phyloP scores from a whole-genome alignment of 2,888 invertebrate species.

The Rhagonycha fulva region DNA sequence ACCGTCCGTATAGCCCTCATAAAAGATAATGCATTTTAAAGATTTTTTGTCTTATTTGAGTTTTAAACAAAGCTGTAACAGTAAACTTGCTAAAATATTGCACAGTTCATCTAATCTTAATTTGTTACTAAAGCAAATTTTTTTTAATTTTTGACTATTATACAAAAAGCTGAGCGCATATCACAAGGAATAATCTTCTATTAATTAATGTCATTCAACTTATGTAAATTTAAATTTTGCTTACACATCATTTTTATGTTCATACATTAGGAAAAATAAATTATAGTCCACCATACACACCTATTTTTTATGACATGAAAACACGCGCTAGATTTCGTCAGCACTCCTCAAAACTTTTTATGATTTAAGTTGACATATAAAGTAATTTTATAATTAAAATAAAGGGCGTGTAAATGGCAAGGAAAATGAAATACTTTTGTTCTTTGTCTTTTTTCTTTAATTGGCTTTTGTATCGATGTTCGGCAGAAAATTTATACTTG shows the following conservation, averaged over 20 bases:
- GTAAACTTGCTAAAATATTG: background rate
- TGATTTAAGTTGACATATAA: background rate
- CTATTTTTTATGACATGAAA: conserved; percentile 1
- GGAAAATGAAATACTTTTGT: background rate
- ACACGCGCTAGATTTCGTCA: background rate
- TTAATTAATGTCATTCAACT: background rate
- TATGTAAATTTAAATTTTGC: background rate
- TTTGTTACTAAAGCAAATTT: background rate
- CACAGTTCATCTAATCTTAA: background rate
- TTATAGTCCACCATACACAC: background rate
- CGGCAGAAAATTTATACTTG: background rate
- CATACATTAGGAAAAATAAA: background rate
- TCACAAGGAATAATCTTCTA: background rate
- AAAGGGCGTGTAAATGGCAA: background rate
- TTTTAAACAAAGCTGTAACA: conserved; percentile 12
- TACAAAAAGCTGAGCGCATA: background rate
- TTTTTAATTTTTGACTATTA: background rate
- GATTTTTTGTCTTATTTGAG: conserved; percentile 21
- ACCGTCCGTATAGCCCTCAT: conserved; percentile 24
- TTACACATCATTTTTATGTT: background rate
- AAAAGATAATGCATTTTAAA: conserved; percentile 28
- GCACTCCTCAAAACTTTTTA: background rate
- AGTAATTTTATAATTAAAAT: background rate
- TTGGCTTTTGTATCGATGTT: background rate
- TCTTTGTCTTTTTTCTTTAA: background rate